phyloP scores from a whole-genome alignment of 2,797 vertebrate genomes.

The Epinephelus malabaricus region DNA sequence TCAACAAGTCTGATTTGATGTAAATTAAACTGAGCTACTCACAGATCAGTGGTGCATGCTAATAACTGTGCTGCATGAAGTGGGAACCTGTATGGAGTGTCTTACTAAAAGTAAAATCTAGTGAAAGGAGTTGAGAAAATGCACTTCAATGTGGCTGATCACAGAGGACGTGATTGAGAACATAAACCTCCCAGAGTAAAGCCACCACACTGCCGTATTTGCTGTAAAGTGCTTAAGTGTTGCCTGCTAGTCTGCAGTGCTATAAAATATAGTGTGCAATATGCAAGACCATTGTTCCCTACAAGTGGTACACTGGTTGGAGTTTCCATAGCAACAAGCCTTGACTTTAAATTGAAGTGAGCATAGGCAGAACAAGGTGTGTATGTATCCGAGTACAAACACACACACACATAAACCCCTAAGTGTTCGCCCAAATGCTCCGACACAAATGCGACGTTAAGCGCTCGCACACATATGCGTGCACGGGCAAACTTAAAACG shows the following conservation, averaged over 20 bases:
- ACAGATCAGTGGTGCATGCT: slow-evolving; percentile 35
- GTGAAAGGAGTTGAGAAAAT: slow-evolving; percentile 41
- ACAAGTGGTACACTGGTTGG: slow-evolving; percentile 71
- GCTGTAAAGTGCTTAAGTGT: slow-evolving; percentile 63
- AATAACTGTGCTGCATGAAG: slow-evolving; percentile 16
- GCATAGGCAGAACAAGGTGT: slow-evolving; percentile 64
- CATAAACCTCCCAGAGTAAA: slow-evolving; percentile 48
- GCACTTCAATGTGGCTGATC: slow-evolving; percentile 31
- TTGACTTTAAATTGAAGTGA: slow-evolving; percentile 80
- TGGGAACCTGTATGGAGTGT: slow-evolving; percentile 23
- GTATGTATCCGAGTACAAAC: slow-evolving; percentile 58
- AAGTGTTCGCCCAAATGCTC: slow-evolving; percentile 41
- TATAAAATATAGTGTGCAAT: slow-evolving; percentile 73
- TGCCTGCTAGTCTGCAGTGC: slow-evolving; percentile 58
- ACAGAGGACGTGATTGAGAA: slow-evolving; percentile 43
- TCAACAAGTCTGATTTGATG: slow-evolving; percentile 45
- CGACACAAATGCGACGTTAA: slow-evolving; percentile 46
- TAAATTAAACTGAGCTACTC: slow-evolving; percentile 44
- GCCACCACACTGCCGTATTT: slow-evolving; percentile 26
- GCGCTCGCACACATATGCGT: slow-evolving; percentile 28
- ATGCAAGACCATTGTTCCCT: slow-evolving; percentile 78
- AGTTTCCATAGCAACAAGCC: slow-evolving; percentile 88
- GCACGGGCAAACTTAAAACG: slow-evolving; percentile 64
- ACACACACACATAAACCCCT: slow-evolving; percentile 32
- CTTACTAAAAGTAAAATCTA: slow-evolving; percentile 20